Base-by-base conservation (phyloP, 2,113 vertebrate species). In the Gallinago undulata region DNA sequence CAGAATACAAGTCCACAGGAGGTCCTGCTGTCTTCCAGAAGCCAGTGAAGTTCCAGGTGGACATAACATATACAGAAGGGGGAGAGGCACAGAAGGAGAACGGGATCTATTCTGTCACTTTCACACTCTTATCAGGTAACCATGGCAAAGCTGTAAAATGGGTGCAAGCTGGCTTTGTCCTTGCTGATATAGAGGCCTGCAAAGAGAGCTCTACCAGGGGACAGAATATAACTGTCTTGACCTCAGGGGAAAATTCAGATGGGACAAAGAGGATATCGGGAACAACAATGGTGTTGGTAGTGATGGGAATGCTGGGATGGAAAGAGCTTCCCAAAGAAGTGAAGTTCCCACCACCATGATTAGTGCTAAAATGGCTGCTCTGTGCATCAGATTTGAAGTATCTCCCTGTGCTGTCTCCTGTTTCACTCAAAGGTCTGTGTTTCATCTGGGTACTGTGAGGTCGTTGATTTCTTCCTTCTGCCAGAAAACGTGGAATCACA, bases 11-110 rank as follows among this genome's bases (percentile, higher is more conserved):
- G 97, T 99, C 99, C 53, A 99, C 99, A 12, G 99, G 99, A 31
- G 99, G 99, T 78, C 99, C 99, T 3, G 99, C 99, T 23, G 99
- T 99, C 97, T 99, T 99, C 98, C 99, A 99, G 98, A 99, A 99
- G 98, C 99, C 99, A 7, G 99, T 99, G 89, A 99, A 99, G 97
- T 99, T 99, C 97, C 99, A 99, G 96, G 99, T 99, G 98, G 99
- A 99, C 93, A 99, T 99, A 98, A 99, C 99, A 57, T 99, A 99
- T 98, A 99, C 99, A 2, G 99, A 99, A 98, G 99, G 99, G 21
- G 99, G 98, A 43, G 98, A 98, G 31, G 98, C 99, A 0, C 99
- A 99, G 81, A 99, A 99, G 97, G 99, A 99, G 97, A 99, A 99
- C 0, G 99, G 99, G 97, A 99, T 99, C 98, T 99, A 99, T 98